phyloP scores from a whole-genome alignment of 2,888 invertebrate genomes.

The Iselma pallidipennis region DNA sequence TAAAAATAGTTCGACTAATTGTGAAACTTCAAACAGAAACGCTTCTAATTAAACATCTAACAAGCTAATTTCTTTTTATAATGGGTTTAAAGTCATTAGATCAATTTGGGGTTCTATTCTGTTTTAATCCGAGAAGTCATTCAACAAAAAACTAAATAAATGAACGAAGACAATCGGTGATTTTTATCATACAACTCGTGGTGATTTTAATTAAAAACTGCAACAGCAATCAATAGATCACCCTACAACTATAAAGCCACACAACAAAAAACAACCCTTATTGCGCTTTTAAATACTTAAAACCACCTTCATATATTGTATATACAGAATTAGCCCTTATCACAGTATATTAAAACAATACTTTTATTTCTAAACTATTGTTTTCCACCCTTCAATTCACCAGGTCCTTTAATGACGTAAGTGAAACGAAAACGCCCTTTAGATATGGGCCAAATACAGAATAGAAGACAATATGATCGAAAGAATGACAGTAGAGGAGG shows the following conservation, averaged over 20 bases:
- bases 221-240: not conserved
- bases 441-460: not conserved
- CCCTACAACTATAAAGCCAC: not conserved
- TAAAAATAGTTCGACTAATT: not conserved
- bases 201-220: not conserved
- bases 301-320: not conserved
- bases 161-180: not conserved
- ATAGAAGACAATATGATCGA: too few relatives aligned
- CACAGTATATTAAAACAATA: not conserved
- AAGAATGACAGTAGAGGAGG: too few relatives aligned
- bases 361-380: not conserved
- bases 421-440: slow-evolving; percentile 15
- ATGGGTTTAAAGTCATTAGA: too few relatives aligned
- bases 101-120: not conserved
- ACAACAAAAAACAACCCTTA: not conserved
- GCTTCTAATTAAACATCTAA: not conserved
- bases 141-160: not conserved
- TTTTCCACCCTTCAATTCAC: not conserved
- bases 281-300: not conserved
- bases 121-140: not conserved
- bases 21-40: not conserved
- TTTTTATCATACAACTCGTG: not conserved
- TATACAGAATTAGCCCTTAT: not conserved
- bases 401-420: slow-evolving; percentile 4
- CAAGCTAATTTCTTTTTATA: too few relatives aligned